Conservation (phyloP, 2,888 invertebrate species). For the Trilocha varians region DNA sequence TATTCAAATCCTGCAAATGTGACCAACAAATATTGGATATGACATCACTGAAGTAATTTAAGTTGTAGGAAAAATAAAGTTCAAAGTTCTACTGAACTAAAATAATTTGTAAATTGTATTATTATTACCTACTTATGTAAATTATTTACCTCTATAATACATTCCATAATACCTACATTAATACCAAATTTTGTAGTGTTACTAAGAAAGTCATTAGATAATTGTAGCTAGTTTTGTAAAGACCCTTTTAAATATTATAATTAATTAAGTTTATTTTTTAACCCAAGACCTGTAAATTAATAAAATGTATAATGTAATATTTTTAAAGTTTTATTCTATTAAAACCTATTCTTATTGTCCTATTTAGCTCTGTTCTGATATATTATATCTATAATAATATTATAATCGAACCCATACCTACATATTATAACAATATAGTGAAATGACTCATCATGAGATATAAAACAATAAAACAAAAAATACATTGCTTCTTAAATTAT, state of each 20-base stretch:
- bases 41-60: constrained; percentile 25
- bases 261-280: background rate
- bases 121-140: constrained; percentile 32
- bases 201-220: constrained; percentile 59
- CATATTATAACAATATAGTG: no score
- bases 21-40: constrained; percentile 68
- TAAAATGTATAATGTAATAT: no score
- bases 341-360: background rate
- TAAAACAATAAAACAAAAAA: constrained; percentile 10
- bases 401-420: no score
- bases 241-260: background rate
- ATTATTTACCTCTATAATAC: constrained; percentile 55
- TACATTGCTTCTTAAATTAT: background rate
- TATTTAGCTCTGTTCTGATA: no score
- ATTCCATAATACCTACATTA: constrained; percentile 58
- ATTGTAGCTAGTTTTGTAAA: background rate
- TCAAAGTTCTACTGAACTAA: constrained; percentile 25
- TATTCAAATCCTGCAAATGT: constrained; percentile 60
- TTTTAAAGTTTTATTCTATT: constrained; percentile 3
- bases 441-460: no score
- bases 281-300: no score
- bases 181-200: constrained; percentile 62
- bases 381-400: no score
- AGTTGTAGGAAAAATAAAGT: constrained; percentile 5
- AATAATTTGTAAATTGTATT: constrained; percentile 33